A percentile compares a stretch with the other conserved stretches of the same genome.
phyloP scores from a whole-genome alignment of 1,140 invertebrate species.

The Cyphomyrmex costatus region DNA sequence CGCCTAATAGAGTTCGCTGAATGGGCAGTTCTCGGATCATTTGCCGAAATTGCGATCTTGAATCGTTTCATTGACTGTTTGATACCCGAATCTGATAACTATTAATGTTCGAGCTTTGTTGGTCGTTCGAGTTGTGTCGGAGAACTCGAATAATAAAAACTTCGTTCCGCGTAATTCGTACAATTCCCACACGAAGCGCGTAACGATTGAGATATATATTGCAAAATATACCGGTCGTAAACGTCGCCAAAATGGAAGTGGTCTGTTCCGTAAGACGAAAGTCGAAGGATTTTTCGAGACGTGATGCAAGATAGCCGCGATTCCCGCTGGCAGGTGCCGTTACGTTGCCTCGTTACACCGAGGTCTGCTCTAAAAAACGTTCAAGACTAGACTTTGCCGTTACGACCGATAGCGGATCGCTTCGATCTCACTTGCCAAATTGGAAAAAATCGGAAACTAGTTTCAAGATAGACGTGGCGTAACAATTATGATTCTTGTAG shows the following conservation, averaged over 20 bases:
- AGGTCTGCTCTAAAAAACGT: slow-evolving; percentile 25
- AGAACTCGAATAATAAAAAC: slow-evolving; percentile 29
- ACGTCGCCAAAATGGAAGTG: neutral
- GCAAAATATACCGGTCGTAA: neutral
- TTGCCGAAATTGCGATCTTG: slow-evolving; percentile 39
- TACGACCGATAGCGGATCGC: neutral
- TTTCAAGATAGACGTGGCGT: slow-evolving; percentile 38
- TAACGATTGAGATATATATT: slow-evolving; percentile 8
- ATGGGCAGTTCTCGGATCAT: slow-evolving; percentile 22
- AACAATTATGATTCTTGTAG: slow-evolving; percentile 42
- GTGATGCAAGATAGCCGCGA: slow-evolving; percentile 59
- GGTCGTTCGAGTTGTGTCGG: neutral
- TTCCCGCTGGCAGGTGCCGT: slow-evolving; percentile 52
- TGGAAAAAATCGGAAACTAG: slow-evolving; percentile 50
- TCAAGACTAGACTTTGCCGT: slow-evolving; percentile 25
- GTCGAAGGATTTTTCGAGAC: slow-evolving; percentile 56
- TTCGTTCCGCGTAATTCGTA: neutral
- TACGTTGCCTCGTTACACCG: slow-evolving; percentile 36
- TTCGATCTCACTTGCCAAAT: slow-evolving; percentile 20
- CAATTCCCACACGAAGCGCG: neutral
- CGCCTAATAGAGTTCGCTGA: neutral
- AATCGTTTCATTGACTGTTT: slow-evolving; percentile 27
- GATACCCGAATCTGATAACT: slow-evolving; percentile 18
- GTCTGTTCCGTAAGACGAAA: slow-evolving; percentile 33
- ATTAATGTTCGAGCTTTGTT: neutral